Percentiles rank a stretch among this genome's conserved stretches.
Conservation (phyloP, 1,140 invertebrate genomes). For the Drosophila ambigua region DNA sequence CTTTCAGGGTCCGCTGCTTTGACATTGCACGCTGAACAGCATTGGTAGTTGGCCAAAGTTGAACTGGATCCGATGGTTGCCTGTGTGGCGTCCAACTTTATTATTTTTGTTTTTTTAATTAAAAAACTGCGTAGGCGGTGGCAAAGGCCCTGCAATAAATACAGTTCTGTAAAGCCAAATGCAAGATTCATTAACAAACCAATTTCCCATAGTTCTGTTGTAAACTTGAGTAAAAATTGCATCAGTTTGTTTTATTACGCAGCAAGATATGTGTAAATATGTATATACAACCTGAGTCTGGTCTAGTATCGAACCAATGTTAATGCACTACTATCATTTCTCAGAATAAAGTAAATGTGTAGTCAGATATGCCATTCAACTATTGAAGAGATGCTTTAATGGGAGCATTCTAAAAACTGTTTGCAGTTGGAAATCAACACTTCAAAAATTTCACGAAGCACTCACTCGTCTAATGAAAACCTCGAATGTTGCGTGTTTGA, state of each 20-base stretch:
- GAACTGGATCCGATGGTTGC: background rate
- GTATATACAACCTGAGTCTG: background rate
- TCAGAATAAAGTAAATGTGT: background rate
- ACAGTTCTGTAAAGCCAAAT: too few species aligned
- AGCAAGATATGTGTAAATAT: background rate
- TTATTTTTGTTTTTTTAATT: constrained; percentile 13
- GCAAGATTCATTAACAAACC: background rate
- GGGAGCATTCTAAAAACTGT: background rate
- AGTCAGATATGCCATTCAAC: too few species aligned
- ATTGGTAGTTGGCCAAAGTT: constrained; percentile 17
- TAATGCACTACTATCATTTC: background rate
- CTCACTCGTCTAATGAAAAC: background rate
- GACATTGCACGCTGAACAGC: constrained; percentile 19
- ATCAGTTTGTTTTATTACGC: constrained; percentile 13
- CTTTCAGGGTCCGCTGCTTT: constrained; percentile 9
- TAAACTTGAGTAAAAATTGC: background rate
- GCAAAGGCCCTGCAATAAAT: background rate
- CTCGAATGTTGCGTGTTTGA: constrained; percentile 23
- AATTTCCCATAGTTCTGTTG: background rate
- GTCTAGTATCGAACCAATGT: background rate
- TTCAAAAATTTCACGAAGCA: constrained; percentile 1
- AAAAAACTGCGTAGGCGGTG: constrained; percentile 4
- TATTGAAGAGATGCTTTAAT: too few species aligned
- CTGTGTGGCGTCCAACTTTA: constrained; percentile 12
- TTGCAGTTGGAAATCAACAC: background rate